phyloP scores from a whole-genome alignment of 2,113 vertebrate species.

The Lipophrys pholis region DNA sequence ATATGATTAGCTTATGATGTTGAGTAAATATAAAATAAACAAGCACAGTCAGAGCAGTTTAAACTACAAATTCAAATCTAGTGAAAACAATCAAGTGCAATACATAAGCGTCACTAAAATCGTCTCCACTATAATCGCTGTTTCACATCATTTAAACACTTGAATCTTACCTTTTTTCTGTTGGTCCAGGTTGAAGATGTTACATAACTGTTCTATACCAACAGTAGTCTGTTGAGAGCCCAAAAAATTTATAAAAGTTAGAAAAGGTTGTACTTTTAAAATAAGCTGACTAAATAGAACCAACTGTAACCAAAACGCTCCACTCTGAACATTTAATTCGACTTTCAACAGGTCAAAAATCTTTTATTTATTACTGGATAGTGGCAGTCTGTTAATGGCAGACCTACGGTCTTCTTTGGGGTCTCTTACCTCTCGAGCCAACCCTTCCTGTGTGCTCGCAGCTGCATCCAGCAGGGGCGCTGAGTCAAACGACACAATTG shows the following conservation, averaged over 20 bases:
- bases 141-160: neutral
- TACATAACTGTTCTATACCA: conserved; percentile 73
- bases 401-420: neutral
- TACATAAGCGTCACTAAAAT: too few species aligned
- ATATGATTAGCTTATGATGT: too few species aligned
- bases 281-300: too few species aligned
- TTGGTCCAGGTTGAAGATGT: conserved; percentile 70
- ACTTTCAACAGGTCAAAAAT: too few species aligned
- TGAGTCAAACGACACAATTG: conserved; percentile 22
- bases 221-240: conserved; percentile 65
- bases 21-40: too few species aligned
- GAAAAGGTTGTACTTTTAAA: neutral
- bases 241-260: conserved; percentile 11
- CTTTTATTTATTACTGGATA: too few species aligned
- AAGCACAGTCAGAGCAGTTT: too few species aligned
- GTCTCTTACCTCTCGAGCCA: conserved; percentile 57
- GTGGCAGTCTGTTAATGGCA: too few species aligned
- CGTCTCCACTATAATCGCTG: neutral
- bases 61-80: too few species aligned
- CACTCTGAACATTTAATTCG: too few species aligned
- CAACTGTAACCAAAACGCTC: too few species aligned
- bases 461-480: conserved; percentile 39
- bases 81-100: too few species aligned
- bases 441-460: conserved; percentile 35
- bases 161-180: conserved; percentile 67